phyloP scores from a whole-genome alignment of 1,140 invertebrate species.

The Nasonia vitripennis region DNA sequence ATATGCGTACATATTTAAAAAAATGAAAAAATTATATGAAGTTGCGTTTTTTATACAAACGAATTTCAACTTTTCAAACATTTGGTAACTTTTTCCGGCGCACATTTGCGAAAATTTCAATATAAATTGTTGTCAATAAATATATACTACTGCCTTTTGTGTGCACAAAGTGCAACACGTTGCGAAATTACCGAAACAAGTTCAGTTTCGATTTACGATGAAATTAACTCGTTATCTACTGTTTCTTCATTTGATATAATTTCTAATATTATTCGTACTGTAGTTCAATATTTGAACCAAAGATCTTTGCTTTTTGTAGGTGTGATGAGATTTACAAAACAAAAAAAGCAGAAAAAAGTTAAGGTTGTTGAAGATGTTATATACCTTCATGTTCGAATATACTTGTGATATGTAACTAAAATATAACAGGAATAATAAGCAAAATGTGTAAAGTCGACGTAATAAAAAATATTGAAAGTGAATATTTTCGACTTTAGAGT shows the following conservation, averaged over 20 bases:
- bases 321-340: neutral
- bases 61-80: too few species aligned
- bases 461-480: slow-evolving; percentile 8
- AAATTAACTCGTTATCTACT: neutral
- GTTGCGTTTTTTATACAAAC: neutral
- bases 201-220: too few species aligned
- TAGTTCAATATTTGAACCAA: neutral
- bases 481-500: neutral
- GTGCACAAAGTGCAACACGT: slow-evolving; percentile 3
- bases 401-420: slow-evolving; percentile 41
- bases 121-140: neutral
- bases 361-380: neutral
- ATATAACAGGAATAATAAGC: neutral
- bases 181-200: neutral
- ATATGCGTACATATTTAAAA: neutral
- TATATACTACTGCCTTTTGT: slow-evolving; percentile 1
- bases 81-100: neutral
- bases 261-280: neutral
- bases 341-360: neutral
- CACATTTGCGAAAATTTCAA: neutral
- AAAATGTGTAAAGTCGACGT: neutral
- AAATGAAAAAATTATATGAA: neutral
- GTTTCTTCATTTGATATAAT: neutral
- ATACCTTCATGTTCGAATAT: slow-evolving; percentile 27
- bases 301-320: neutral